Base-by-base conservation (phyloP, 2,888 invertebrate genomes). In the Drosophila niveifrons region DNA sequence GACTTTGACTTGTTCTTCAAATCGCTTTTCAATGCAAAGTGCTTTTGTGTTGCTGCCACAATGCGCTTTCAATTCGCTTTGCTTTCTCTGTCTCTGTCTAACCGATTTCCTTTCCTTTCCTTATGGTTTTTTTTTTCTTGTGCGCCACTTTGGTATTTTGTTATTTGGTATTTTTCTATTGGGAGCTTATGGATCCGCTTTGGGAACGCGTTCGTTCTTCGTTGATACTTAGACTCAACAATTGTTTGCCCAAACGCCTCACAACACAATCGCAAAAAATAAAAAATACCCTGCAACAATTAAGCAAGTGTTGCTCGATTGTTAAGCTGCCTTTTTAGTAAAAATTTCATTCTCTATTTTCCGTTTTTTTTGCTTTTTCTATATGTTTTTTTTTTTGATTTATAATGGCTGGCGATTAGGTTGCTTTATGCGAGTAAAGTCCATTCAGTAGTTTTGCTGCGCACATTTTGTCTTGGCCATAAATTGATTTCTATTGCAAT, bases 401-500 rank as follows among this genome's bases (percentile, higher is more conserved):
- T 43, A 43, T 41, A 57, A 63, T 43, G 31, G 43, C 2, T 50
- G 61, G n/a, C 53, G 63, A 53, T 61, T 61, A 36, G 41, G 65
- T 34, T 53, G 15, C 17, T 17, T 53, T 53, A 34, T 34, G 61
- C 17, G 31, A 23, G 18, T 31, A 13, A 53, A 34, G 44, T 34
- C 18, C 56, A 18, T 63, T 55, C 13, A 39, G 31, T 23, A 41
- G 29, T 46, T 46, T 57, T 48, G 70, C 39, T 63, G 68, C 46
- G 10, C 34, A 74, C 67, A 68, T 56, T 52, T 59, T 55, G 44
- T 62, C 48, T 62, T 62, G 34, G 11, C 23, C 55, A 52, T 46
- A 78, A 78, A 76, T 70, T 78, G 76, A 66, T 78, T 74, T 59
- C 36, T 41, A 70, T 59, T 65, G 73, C 63, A 62, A 57, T 68